A percentile compares a stretch with the other conserved stretches of the same genome.
phyloP scores from a whole-genome alignment of 2,113 vertebrate species.

The Neomonachus schauinslandi region DNA sequence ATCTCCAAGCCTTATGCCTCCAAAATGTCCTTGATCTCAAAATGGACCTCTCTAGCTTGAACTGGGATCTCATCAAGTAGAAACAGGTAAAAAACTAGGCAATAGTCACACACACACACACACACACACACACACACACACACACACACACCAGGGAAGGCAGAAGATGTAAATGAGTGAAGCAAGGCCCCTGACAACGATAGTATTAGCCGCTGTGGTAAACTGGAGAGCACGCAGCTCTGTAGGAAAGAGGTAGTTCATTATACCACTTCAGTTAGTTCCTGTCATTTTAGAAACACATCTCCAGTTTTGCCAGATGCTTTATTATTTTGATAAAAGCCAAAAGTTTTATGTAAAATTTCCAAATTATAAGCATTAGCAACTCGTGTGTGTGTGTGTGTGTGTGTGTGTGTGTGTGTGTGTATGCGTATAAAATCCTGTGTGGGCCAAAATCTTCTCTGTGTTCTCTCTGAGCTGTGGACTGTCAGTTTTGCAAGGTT shows the following conservation, averaged over 20 bases:
- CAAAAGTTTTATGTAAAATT: neutral
- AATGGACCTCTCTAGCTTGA: neutral
- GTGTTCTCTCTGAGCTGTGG: too few relatives aligned
- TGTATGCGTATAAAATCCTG: neutral
- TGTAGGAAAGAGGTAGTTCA: fast-evolving
- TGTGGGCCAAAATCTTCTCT: neutral
- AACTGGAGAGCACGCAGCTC: too few relatives aligned
- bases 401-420: neutral
- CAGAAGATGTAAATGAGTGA: neutral
- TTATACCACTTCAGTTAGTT: neutral
- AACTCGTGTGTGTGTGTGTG: neutral
- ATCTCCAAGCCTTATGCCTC: neutral
- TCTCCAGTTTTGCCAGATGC: neutral
- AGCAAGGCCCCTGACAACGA: neutral
- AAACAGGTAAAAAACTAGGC: neutral
- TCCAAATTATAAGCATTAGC: neutral
- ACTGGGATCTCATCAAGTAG: neutral
- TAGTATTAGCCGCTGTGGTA: neutral
- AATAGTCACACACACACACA: neutral
- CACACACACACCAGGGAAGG: neutral
- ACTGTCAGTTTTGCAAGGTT: too few relatives aligned
- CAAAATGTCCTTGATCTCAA: neutral
- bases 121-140: neutral
- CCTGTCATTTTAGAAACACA: neutral
- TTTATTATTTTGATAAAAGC: neutral